These are phyloP conservation scores for Pseudolycoriella hygida DNA, from an alignment of 2,888 invertebrate species.

Conservation along the genomic window DNA sequence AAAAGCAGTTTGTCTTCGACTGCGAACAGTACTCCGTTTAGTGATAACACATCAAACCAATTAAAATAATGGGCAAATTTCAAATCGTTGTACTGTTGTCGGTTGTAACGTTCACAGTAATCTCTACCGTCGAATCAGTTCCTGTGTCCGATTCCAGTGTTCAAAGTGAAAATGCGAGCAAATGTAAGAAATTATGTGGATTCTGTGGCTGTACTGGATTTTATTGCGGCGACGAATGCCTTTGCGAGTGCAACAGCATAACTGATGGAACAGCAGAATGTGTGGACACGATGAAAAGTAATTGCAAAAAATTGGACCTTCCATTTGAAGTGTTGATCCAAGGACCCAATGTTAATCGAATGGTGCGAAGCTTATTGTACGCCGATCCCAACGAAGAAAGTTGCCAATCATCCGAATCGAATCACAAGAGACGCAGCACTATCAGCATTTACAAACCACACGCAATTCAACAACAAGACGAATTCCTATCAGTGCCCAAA, in stretches of 20 bases:
- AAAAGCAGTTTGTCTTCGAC: too few relatives aligned
- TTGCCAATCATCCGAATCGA: neutral
- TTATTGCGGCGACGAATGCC: conserved; percentile 29
- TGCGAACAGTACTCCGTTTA: too few relatives aligned
- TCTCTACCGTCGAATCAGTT: neutral
- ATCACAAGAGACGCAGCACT: conserved; percentile 20
- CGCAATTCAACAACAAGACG: neutral
- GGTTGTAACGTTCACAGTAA: too few relatives aligned
- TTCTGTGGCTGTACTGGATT: conserved; percentile 26
- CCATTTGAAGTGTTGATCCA: conserved; percentile 27
- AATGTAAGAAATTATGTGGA: conserved; percentile 24
- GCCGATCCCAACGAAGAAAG: neutral
- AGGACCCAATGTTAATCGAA: conserved; percentile 22
- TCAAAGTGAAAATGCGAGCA: conserved; percentile 18
- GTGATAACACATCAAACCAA: too few relatives aligned
- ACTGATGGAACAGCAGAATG: conserved; percentile 17
- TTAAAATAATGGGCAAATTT: too few relatives aligned
- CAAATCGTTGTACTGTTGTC: too few relatives aligned
- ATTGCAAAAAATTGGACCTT: conserved; percentile 18
- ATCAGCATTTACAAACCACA: conserved; percentile 23
- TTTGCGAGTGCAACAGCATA: conserved; percentile 27
- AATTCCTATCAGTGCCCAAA: too few relatives aligned
- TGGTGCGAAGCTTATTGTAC: conserved; percentile 17
- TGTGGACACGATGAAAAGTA: conserved; percentile 20
- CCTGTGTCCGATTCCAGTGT: conserved; percentile 9